phyloP scores from a whole-genome alignment of 2,113 vertebrate species.

The Gadus macrocephalus region DNA sequence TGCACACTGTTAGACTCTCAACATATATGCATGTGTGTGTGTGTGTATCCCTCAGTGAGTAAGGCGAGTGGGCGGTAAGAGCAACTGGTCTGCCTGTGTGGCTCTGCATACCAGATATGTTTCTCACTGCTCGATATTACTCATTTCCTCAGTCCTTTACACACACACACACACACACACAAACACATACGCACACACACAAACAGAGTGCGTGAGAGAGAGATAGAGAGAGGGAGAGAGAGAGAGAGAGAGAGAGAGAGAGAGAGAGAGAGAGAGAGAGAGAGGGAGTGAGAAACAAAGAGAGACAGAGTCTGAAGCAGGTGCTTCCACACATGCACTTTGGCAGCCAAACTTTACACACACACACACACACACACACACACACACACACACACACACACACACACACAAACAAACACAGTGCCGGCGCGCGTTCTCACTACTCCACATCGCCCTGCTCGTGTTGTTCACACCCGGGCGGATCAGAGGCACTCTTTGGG shows the following conservation, averaged over 20 bases:
- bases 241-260: background rate
- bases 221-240: constrained; percentile 24
- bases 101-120: constrained; percentile 76
- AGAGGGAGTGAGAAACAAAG: background rate
- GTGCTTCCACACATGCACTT: constrained; percentile 3
- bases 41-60: constrained; percentile 68
- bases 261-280: constrained; percentile 32
- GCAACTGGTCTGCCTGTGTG: constrained; percentile 78
- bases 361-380: constrained; percentile 2
- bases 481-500: constrained; percentile 54
- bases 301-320: constrained; percentile 25
- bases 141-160: constrained; percentile 76
- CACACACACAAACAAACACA: constrained; percentile 32
- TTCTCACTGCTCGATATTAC: constrained; percentile 79
- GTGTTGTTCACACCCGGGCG: constrained; percentile 52
- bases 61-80: constrained; percentile 77
- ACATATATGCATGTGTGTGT: too few relatives aligned
- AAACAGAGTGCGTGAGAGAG: constrained; percentile 33
- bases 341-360: constrained; percentile 2
- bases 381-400: constrained; percentile 6
- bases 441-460: constrained; percentile 52
- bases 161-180: constrained; percentile 53
- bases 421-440: constrained; percentile 50
- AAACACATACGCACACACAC: constrained; percentile 39
- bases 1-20: constrained; percentile 1